A percentile compares a stretch with the other conserved stretches of the same genome.
Conservation (phyloP, 1,140 invertebrate species). For the Drosophila malerkotliana region DNA sequence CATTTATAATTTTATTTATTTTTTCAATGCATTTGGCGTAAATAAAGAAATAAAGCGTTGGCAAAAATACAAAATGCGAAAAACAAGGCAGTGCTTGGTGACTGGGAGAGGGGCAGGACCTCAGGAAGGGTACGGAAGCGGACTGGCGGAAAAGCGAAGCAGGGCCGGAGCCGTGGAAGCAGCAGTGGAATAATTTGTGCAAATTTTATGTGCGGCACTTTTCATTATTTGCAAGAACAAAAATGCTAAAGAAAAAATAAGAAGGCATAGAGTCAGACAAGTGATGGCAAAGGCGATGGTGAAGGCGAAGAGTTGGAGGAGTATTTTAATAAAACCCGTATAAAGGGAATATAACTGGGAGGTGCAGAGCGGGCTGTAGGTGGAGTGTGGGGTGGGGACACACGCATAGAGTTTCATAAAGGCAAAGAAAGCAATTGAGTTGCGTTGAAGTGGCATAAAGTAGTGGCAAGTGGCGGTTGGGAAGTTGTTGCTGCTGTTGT, state of each 20-base stretch:
- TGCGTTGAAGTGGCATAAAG: conserved; percentile 82
- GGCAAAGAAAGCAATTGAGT: conserved; percentile 81
- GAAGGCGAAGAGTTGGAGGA: conserved; percentile 29
- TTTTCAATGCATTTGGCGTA: conserved; percentile 74
- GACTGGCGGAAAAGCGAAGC: not conserved
- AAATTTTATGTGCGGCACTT: conserved; percentile 81
- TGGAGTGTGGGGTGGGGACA: not conserved
- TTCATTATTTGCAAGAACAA: conserved; percentile 75
- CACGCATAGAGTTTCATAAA: conserved; percentile 60
- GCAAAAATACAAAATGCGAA: conserved; percentile 48
- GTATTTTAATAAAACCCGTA: conserved; percentile 77
- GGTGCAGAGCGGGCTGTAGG: not conserved
- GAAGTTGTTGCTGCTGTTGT: conserved; percentile 40
- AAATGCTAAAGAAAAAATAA: conserved; percentile 43
- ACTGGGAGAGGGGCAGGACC: not conserved
- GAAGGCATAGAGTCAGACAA: conserved; percentile 40
- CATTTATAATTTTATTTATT: conserved; percentile 82
- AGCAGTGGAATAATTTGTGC: conserved; percentile 73
- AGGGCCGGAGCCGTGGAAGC: not conserved
- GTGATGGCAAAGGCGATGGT: conserved; percentile 28
- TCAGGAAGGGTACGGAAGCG: too few relatives aligned
- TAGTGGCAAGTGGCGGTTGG: conserved; percentile 73
- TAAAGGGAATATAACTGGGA: conserved; percentile 16
- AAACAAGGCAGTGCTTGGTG: conserved; percentile 12
- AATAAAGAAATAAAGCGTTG: conserved; percentile 70